phyloP scores from a whole-genome alignment of 2,113 vertebrate species.

The Myanophis thanlyinensis region DNA sequence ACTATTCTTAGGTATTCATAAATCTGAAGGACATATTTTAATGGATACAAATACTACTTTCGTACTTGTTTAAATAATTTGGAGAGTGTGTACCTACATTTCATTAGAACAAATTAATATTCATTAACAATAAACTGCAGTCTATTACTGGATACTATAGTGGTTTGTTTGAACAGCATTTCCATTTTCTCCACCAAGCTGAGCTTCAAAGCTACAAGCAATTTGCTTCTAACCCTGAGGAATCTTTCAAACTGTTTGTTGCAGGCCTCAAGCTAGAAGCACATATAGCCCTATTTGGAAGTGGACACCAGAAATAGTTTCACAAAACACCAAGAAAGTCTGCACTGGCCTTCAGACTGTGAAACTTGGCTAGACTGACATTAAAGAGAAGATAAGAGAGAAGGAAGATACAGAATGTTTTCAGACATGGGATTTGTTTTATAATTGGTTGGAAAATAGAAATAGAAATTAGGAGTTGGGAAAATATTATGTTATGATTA shows the following conservation, averaged over 20 bases:
- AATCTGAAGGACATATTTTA: not conserved
- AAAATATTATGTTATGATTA: no score
- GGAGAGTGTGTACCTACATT: not conserved
- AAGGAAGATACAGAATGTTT: no score
- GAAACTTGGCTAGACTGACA: no score
- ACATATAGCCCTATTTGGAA: fast-evolving
- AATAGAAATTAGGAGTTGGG: no score
- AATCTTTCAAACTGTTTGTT: not conserved
- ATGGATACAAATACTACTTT: not conserved
- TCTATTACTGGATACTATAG: not conserved
- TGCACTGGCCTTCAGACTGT: fast-evolving
- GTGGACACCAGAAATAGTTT: fast-evolving
- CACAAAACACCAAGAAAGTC: fast-evolving
- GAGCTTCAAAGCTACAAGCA: constrained; percentile 23
- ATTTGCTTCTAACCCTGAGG: constrained; percentile 8
- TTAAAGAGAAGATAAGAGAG: no score
- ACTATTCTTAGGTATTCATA: not conserved
- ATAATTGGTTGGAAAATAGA: no score
- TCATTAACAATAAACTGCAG: not conserved
- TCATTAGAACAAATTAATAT: not conserved
- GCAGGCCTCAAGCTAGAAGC: not conserved
- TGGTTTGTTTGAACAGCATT: constrained; percentile 44
- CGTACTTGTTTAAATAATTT: not conserved
- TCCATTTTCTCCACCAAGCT: not conserved
- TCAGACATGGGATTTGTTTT: no score